Evolutionary conservation across 2,888 invertebrate species (phyloP), one percentile per base, ranked within the genome.

Genomic region (Pollenia amentaria): DNA sequence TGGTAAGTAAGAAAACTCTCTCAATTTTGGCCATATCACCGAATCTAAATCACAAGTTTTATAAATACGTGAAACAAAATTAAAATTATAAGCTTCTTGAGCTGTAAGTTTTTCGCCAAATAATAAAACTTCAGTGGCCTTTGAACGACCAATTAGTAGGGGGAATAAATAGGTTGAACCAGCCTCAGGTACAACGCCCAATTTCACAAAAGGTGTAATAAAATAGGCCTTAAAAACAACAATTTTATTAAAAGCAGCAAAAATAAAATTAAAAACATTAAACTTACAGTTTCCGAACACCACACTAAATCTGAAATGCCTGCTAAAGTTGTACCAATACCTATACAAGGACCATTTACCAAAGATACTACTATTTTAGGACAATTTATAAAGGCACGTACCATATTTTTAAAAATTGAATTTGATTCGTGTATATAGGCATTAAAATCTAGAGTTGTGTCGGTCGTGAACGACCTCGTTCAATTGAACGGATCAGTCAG

Each of bases 311-410:
- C 99, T 94, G 96, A 98, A 1, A 99, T 94, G 0, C 96, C 96
- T 72, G 98, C 94, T 11, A 96, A 96, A 0, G 99, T 99, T 11
- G 90, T 87, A 9, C 92, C 92, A 89, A 99, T 96, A 40, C 99
- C 99, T 89, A 99, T 95, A 14, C 98, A 98, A 57, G 98, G 98
- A 1, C 99, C 99, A 94, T 99, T 99, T 0, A 99, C 96, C 82
- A 98, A 94, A 14, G 96, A 97, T 87, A 99, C 94, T 60, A 99
- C 92, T 48, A 98, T 94, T 93, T 99, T 99, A 0, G 97, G 97
- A 92, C 97, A 98, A 88, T 96, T 95, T 88, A 98, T 97, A 89
- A 97, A 96, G 0, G 97, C 94, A 73, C 95, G 94, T 2, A 98
- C 94, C 93, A 97, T 96, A 8, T 95, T 94, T 89, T 95, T 95